A percentile compares a stretch with the other conserved stretches of the same genome.
Conservation (phyloP, 2,113 vertebrate genomes). For the Alectura lathami region DNA sequence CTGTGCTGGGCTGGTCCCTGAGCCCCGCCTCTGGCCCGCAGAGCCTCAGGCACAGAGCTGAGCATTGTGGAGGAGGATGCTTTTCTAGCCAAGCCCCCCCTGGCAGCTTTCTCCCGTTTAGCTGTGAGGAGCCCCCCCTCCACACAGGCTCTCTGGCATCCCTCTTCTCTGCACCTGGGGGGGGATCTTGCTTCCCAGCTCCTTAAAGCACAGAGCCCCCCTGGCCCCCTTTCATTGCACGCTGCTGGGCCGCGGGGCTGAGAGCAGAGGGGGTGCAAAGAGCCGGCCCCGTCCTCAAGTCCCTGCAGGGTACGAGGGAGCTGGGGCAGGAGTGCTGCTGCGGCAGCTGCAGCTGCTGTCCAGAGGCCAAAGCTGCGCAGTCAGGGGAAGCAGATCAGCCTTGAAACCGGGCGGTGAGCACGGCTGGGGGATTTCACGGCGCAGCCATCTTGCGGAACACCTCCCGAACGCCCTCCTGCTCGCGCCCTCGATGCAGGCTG, state of each 20-base stretch:
- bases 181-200: background rate
- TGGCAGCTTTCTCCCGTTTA: background rate
- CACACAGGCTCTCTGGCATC: background rate
- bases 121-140: background rate
- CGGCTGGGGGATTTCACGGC: background rate
- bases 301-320: background rate
- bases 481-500: background rate
- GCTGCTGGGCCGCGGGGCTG: background rate
- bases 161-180: background rate
- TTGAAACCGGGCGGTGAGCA: background rate
- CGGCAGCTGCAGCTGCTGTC: background rate
- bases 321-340: background rate
- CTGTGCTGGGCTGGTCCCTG: background rate
- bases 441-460: background rate
- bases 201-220: background rate
- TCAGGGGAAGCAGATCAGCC: background rate
- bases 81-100: background rate
- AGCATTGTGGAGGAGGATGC: no score
- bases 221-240: background rate
- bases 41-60: background rate
- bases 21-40: background rate
- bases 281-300: background rate
- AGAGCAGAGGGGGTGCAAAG: background rate
- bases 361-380: background rate
- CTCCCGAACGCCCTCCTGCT: background rate